Base-by-base conservation (phyloP, 2,888 invertebrate genomes). In the Cataglyphis rosenhaueri region DNA sequence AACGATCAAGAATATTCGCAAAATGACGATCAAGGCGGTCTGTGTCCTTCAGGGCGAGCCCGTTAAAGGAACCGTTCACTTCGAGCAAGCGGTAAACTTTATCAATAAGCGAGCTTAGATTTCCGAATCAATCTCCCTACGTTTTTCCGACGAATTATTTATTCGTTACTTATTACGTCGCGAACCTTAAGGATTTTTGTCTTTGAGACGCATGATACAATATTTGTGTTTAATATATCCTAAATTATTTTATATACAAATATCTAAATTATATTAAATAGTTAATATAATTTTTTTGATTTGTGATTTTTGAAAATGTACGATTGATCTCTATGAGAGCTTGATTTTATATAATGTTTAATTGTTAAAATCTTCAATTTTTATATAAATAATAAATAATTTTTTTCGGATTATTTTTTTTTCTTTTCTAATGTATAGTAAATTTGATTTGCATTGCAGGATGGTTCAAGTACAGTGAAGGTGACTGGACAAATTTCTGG, bases 401-500 rank as follows among this genome's bases (percentile, higher is more conserved):
- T 1, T 18, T 48, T 48, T 48, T 18, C 1, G 1, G 0, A 6
- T 82, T 79, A 29, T 9, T 8, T 86, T 64, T 64, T 62, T 68
- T 68, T 95, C 18, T 32, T 35, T 38, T 55, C 1, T 38, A 18
- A 64, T 35, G 8, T 9, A 21, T 38, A 29, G 29, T 79, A 32
- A 95, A 66, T 6, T 64, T 12, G 1, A 74, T 71, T 81, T 79
- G 3, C 15, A 29, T 12, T 57, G n/a, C 94, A 96, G 97, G 95
- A 95, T 91, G 96, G 95, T 0, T 95, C 95, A n/a, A 94, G 95
- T n/a, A 96, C 97, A 1, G 97, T 98, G 1, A 96, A 96, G 82
- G 96, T 99, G n/a, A 96, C 96, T 48, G 99, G 99, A 9, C 97
- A 98, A 95, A 96, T 99, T 12, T 95, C 94, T 44, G 98, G 99